Conservation (phyloP, 2,888 invertebrate genomes). For the Pammene fasciana region DNA sequence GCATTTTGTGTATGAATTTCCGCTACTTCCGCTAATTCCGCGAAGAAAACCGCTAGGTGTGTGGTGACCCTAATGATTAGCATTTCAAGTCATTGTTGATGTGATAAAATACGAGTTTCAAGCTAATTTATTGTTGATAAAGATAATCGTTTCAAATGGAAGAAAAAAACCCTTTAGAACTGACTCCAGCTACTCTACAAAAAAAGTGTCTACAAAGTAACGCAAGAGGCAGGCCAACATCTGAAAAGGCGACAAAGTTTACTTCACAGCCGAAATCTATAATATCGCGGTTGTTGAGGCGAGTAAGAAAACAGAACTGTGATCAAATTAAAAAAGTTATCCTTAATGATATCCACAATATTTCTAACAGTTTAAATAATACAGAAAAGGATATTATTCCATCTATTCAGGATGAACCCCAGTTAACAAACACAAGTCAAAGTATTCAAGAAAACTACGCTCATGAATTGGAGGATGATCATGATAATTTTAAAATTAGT, state of each 20-base stretch:
- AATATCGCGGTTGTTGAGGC: conserved; percentile 61
- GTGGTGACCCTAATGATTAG: too few relatives aligned
- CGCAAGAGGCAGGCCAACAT: conserved; percentile 63
- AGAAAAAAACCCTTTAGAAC: conserved; percentile 58
- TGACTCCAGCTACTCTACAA: conserved; percentile 29
- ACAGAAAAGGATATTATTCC: neutral
- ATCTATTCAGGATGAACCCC: conserved; percentile 2
- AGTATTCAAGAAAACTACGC: conserved; percentile 3
- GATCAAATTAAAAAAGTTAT: conserved; percentile 18
- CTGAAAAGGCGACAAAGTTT: conserved; percentile 57
- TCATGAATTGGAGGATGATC: conserved; percentile 19
- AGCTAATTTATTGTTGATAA: too few relatives aligned
- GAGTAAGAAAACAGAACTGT: conserved; percentile 47
- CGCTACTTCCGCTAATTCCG: too few relatives aligned
- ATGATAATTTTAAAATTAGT: conserved; percentile 5
- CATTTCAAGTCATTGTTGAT: too few relatives aligned
- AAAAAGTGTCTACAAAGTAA: conserved; percentile 47
- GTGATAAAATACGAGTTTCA: too few relatives aligned
- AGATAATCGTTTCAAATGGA: conserved; percentile 41
- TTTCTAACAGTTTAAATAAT: neutral
- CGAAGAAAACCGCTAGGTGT: too few relatives aligned
- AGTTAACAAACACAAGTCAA: neutral
- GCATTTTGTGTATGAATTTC: too few relatives aligned
- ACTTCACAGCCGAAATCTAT: conserved; percentile 68
- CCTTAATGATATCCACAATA: neutral